Percentiles rank a stretch among this genome's conserved stretches.
Evolutionary conservation across 2,113 vertebrate genomes (phyloP).

Genomic region (Anhinga rufa): DNA sequence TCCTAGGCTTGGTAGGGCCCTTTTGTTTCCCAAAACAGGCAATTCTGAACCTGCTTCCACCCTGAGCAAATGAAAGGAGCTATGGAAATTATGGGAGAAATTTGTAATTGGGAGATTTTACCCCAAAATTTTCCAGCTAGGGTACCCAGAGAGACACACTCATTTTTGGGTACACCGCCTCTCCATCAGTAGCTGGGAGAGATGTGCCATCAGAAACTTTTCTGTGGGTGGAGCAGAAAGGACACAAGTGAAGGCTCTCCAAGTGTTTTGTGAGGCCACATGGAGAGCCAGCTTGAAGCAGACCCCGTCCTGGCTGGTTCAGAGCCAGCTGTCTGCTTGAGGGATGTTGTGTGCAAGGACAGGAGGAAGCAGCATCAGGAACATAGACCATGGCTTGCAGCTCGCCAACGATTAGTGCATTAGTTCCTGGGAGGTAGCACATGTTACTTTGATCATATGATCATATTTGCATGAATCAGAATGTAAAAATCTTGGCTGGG

Average conservation of each 20-base stretch:
- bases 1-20: neutral
- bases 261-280: neutral
- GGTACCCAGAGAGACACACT: accelerated
- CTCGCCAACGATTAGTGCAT: neutral
- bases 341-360: neutral
- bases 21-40: neutral
- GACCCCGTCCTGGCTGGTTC: neutral
- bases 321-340: neutral
- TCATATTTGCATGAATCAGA: slow-evolving; percentile 49
- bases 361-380: neutral
- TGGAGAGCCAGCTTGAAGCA: neutral
- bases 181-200: neutral
- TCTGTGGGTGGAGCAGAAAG: neutral
- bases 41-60: neutral
- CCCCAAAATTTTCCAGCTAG: neutral
- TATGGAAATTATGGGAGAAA: neutral
- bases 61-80: neutral
- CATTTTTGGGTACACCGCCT: neutral
- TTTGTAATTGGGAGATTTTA: neutral
- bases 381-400: neutral
- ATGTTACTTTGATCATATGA: slow-evolving; percentile 54
- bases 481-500: slow-evolving; percentile 51
- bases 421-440: slow-evolving; percentile 48
- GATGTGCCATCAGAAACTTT: neutral
- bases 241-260: neutral